Conservation (phyloP, 2,113 vertebrate species). For the Phainopepla nitens region DNA sequence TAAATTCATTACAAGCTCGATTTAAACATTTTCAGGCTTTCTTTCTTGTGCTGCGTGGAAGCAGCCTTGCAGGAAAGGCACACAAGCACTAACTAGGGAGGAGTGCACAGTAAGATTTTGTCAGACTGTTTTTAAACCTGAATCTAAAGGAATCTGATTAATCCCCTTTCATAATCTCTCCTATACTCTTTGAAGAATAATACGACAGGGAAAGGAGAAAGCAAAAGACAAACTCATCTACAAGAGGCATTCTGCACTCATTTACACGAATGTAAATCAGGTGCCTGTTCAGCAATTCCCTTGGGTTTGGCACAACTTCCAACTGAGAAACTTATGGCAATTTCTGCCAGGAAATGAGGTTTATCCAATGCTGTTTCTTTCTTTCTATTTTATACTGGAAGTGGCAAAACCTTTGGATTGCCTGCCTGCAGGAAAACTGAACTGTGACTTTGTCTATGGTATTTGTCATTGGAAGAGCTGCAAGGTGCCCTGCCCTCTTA, state of each 20-base stretch:
- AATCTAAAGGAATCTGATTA: constrained; percentile 5
- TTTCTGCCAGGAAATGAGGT: neutral
- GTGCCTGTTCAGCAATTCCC: neutral
- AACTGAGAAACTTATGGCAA: neutral
- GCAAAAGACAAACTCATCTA: neutral
- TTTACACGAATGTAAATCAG: neutral
- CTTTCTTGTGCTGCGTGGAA: neutral
- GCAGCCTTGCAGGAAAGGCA: neutral
- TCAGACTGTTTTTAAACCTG: constrained; percentile 16
- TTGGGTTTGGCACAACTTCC: neutral
- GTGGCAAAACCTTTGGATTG: neutral
- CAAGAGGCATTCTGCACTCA: neutral
- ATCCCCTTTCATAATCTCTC: constrained; percentile 5
- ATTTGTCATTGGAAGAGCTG: neutral
- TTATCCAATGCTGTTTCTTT: neutral
- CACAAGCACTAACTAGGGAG: neutral
- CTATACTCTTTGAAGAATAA: constrained; percentile 4
- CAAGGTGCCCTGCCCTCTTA: neutral
- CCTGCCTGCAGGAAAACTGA: neutral
- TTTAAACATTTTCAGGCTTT: constrained; percentile 1
- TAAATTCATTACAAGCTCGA: neutral
- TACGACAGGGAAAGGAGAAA: neutral
- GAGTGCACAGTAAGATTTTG: neutral
- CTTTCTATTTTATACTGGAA: neutral
- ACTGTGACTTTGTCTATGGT: neutral